phyloP scores from a whole-genome alignment of 2,797 vertebrate genomes.

The Leucoraja ocellata region DNA sequence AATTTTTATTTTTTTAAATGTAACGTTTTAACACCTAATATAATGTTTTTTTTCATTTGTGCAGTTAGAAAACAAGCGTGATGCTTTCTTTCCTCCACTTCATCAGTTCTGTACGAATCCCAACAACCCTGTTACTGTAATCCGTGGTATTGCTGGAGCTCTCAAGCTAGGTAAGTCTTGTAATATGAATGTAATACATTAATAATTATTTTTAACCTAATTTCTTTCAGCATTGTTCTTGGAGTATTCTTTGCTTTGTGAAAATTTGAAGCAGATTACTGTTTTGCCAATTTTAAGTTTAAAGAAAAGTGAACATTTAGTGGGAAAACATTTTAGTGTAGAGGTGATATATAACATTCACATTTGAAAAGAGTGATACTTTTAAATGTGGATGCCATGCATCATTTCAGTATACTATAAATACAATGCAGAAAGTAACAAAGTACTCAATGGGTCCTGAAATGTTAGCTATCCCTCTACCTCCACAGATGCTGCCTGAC shows the following conservation, averaged over 20 bases:
- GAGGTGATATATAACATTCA: too few species aligned
- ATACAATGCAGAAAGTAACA: too few species aligned
- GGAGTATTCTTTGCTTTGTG: neutral
- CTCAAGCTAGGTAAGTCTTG: slow-evolving; percentile 73
- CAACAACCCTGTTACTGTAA: slow-evolving; percentile 96
- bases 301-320: neutral
- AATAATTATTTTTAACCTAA: neutral
- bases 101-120: slow-evolving; percentile 99
- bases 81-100: slow-evolving; percentile 93
- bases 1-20: neutral
- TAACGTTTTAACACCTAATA: neutral
- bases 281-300: neutral
- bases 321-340: neutral
- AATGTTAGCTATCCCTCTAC: too few species aligned
- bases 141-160: slow-evolving; percentile 95
- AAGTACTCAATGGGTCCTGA: too few species aligned
- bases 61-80: slow-evolving; percentile 95
- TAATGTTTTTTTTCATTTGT: slow-evolving; percentile 45
- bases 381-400: too few species aligned
- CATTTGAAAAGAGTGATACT: too few species aligned
- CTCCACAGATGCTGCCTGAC: too few species aligned
- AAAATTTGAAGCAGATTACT: neutral
- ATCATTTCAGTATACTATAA: too few species aligned
- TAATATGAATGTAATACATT: neutral
- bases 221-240: neutral